Evolutionary conservation across 2,797 vertebrate species (phyloP).

Genomic region (Sebastes glaucus): DNA sequence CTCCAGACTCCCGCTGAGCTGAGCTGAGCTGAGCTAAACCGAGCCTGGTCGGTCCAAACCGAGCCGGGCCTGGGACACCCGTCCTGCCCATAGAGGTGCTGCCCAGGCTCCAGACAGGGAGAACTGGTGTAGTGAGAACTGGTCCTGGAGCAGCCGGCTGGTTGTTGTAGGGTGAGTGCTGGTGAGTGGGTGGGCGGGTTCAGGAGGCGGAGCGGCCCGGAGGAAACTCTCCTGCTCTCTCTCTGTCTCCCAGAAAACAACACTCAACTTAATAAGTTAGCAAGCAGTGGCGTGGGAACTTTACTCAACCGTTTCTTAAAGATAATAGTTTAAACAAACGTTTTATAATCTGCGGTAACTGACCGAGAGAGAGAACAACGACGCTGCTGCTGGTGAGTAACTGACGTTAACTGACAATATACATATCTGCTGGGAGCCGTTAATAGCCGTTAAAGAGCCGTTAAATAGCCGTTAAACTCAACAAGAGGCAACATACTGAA

Average conservation of each 20-base stretch:
- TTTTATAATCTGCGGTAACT: slow-evolving; percentile 1
- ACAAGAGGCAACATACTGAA: not conserved
- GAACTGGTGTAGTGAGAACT: too few species aligned
- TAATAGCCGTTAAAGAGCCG: not conserved
- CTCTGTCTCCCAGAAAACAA: slow-evolving; percentile 48
- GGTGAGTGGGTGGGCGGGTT: slow-evolving; percentile 59
- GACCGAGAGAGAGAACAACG: not conserved
- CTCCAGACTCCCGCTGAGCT: not conserved
- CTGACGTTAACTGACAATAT: not conserved
- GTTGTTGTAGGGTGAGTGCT: not conserved
- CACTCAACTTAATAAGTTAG: slow-evolving; percentile 64
- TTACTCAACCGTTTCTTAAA: not conserved
- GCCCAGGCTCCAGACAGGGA: too few species aligned
- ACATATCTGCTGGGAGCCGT: not conserved
- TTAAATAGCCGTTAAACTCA: slow-evolving; percentile 13
- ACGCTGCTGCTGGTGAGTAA: slow-evolving; percentile 74
- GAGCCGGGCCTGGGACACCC: not conserved
- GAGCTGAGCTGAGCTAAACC: not conserved
- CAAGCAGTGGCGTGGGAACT: slow-evolving; percentile 37
- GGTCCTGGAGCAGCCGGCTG: slow-evolving; percentile 21
- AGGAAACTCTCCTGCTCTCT: slow-evolving; percentile 41
- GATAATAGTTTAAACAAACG: not conserved
- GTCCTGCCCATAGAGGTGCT: too few species aligned
- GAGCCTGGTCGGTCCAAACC: not conserved
- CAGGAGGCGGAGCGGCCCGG: slow-evolving; percentile 72